A percentile compares a stretch with the other conserved stretches of the same genome.
These are phyloP conservation scores for Pseudochirops cupreus DNA, from an alignment of 2,797 vertebrate species.

Conservation along the genomic window DNA sequence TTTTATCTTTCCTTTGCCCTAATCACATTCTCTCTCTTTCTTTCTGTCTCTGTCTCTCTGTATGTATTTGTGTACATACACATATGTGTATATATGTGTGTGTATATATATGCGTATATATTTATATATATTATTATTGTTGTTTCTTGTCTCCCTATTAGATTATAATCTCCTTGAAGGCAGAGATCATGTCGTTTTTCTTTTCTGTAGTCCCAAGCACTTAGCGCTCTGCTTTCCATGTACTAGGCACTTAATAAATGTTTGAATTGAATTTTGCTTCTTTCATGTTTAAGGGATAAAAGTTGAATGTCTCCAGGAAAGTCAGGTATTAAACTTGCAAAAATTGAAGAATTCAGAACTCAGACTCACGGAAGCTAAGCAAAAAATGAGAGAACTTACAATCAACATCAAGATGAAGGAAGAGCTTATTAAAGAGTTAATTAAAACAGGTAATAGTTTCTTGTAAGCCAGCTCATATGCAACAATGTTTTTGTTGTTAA, in stretches of 20 bases:
- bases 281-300: slow-evolving; percentile 83
- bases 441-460: slow-evolving; percentile 89
- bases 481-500: slow-evolving; percentile 7
- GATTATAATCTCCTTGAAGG: neutral
- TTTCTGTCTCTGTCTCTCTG: too few species aligned
- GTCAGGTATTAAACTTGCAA: slow-evolving; percentile 81
- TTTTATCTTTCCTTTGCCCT: neutral
- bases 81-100: accelerated
- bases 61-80: neutral
- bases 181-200: neutral
- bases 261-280: slow-evolving; percentile 32
- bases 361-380: slow-evolving; percentile 84
- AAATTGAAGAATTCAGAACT: slow-evolving; percentile 85
- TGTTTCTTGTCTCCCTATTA: neutral
- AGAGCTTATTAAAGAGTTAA: slow-evolving; percentile 91
- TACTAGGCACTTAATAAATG: neutral
- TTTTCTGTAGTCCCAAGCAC: neutral
- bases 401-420: slow-evolving; percentile 92
- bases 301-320: slow-evolving; percentile 84
- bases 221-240: neutral
- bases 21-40: neutral
- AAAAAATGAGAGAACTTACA: slow-evolving; percentile 90
- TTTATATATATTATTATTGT: neutral
- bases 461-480: slow-evolving; percentile 9
- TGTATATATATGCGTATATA: neutral